These are phyloP conservation scores for Zaprionus ghesquierei DNA, from an alignment of 1,140 invertebrate species.

Conservation along the genomic window DNA sequence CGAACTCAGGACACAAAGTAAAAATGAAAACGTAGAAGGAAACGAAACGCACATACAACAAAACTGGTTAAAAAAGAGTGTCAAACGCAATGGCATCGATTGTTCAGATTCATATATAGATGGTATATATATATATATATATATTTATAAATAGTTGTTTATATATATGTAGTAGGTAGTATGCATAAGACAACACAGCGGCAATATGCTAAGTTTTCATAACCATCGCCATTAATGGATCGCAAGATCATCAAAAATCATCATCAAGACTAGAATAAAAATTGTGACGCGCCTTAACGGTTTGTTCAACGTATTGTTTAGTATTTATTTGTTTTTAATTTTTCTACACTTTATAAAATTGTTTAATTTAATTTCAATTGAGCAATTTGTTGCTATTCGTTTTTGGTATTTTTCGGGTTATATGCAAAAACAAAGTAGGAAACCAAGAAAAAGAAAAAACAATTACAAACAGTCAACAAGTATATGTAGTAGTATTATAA, in stretches of 20 bases:
- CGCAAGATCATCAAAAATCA: constrained; percentile 55
- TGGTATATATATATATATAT: constrained; percentile 56
- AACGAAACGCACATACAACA: constrained; percentile 73
- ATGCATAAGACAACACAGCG: constrained; percentile 80
- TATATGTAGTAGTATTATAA: constrained; percentile 47
- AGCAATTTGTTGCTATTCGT: constrained; percentile 20
- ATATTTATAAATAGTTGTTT: constrained; percentile 47
- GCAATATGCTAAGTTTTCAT: constrained; percentile 75
- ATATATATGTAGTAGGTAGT: constrained; percentile 65
- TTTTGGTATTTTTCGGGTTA: constrained; percentile 43
- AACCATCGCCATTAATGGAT: constrained; percentile 40
- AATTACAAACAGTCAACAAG: constrained; percentile 65
- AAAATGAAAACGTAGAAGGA: constrained; percentile 25
- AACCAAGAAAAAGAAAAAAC: constrained; percentile 30
- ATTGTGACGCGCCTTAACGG: constrained; percentile 48
- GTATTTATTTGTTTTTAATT: constrained; percentile 24
- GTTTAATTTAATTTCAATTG: constrained; percentile 37
- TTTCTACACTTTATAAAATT: constrained; percentile 35
- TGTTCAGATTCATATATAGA: constrained; percentile 33
- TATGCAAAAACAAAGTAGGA: constrained; percentile 50
- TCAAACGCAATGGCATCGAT: constrained; percentile 39
- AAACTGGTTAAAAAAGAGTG: constrained; percentile 58
- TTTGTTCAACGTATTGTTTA: constrained; percentile 31
- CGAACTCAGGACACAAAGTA: constrained; percentile 52
- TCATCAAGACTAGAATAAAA: constrained; percentile 70